Conservation (phyloP, 2,888 invertebrate species). For the Nomada ruficornis region DNA sequence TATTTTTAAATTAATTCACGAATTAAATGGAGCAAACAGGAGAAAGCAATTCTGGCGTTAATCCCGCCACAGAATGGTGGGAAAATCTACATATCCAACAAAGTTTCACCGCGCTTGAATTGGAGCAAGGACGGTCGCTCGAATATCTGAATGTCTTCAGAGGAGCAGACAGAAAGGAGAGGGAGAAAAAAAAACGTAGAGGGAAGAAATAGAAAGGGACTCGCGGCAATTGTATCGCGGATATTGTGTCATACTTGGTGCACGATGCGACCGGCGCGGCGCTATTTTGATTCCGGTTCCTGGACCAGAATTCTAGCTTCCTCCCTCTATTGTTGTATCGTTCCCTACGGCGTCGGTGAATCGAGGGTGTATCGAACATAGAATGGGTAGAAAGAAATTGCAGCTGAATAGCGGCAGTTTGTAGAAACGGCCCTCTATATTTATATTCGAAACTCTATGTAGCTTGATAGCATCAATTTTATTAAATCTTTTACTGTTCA, state of each 20-base stretch:
- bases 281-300: slow-evolving; percentile 39
- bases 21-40: slow-evolving; percentile 28
- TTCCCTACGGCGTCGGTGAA: neutral
- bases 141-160: slow-evolving; percentile 29
- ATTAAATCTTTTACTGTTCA: too few relatives aligned
- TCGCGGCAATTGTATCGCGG: slow-evolving; percentile 27
- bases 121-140: slow-evolving; percentile 46
- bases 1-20: neutral
- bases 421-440: neutral
- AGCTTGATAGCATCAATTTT: too few relatives aligned
- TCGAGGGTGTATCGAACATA: neutral
- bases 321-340: slow-evolving; percentile 2
- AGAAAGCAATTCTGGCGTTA: slow-evolving; percentile 39
- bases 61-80: slow-evolving; percentile 25
- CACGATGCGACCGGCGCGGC: slow-evolving; percentile 8
- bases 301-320: slow-evolving; percentile 27
- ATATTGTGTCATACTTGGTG: slow-evolving; percentile 22
- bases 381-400: neutral
- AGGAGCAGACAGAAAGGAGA: neutral
- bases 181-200: neutral
- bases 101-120: slow-evolving; percentile 37
- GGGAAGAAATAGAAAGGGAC: neutral
- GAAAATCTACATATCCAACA: slow-evolving; percentile 38
- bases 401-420: neutral
- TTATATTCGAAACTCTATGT: too few relatives aligned